Percentiles rank a stretch among this genome's conserved stretches.
phyloP scores from a whole-genome alignment of 2,888 invertebrate species.

The Parnassius mnemosyne region DNA sequence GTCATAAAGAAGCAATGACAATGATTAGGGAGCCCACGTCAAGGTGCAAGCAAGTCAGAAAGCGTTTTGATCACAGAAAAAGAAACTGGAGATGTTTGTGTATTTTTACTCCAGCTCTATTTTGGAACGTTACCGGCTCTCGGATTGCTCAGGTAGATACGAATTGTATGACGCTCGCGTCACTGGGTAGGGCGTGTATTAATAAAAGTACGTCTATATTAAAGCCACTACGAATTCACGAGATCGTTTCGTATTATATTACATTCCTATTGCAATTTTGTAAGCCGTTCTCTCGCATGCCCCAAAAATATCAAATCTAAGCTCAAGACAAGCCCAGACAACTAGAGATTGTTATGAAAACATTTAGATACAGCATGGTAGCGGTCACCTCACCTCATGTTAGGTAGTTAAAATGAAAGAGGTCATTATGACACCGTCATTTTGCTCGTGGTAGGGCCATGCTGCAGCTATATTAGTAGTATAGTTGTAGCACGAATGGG shows the following conservation, averaged over 20 bases:
- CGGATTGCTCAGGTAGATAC: conserved; percentile 55
- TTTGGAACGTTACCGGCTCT: conserved; percentile 46
- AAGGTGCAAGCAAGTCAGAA: neutral
- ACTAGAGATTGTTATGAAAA: too few species aligned
- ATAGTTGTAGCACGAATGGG: too few species aligned
- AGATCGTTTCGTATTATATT: conserved; percentile 58
- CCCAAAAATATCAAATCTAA: too few species aligned
- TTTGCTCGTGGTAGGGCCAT: too few species aligned
- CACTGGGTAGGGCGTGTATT: conserved; percentile 61
- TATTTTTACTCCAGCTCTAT: conserved; percentile 47
- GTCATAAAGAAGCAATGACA: conserved; percentile 39
- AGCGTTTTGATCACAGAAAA: conserved; percentile 28
- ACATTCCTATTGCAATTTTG: conserved; percentile 36
- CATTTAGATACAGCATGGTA: too few species aligned
- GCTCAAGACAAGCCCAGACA: too few species aligned
- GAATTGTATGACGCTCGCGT: conserved; percentile 48
- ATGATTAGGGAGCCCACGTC: conserved; percentile 1
- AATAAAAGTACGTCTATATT: conserved; percentile 61
- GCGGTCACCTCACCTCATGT: too few species aligned
- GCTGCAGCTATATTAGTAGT: too few species aligned
- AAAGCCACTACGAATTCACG: conserved; percentile 50
- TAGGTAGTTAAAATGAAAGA: too few species aligned
- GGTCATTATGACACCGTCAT: too few species aligned
- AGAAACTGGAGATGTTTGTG: conserved; percentile 46
- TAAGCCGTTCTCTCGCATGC: neutral